phyloP scores from a whole-genome alignment of 2,113 vertebrate genomes.

The Hymenochirus boettgeri region DNA sequence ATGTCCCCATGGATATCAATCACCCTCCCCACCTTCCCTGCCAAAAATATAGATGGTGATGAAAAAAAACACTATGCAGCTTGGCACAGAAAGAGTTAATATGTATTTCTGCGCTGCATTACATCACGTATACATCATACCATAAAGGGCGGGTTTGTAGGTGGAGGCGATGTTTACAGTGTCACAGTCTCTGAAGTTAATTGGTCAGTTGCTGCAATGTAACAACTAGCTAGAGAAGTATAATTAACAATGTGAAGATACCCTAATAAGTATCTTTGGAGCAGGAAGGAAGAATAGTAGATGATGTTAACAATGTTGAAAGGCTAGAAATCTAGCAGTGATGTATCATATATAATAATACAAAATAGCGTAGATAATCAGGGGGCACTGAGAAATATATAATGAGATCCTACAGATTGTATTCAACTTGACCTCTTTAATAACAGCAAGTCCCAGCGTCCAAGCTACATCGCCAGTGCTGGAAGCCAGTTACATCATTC shows the following conservation, averaged over 20 bases:
- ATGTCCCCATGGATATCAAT: not conserved
- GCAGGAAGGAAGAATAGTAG: not conserved
- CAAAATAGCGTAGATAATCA: too few species aligned
- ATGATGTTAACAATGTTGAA: not conserved
- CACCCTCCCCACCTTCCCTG: not conserved
- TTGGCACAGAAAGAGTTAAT: not conserved
- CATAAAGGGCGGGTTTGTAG: not conserved
- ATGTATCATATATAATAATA: too few species aligned
- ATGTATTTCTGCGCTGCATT: too few species aligned
- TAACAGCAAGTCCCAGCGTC: not conserved
- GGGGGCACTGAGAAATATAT: too few species aligned
- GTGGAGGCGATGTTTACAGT: not conserved
- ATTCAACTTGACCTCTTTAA: too few species aligned
- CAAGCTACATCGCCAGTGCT: not conserved
- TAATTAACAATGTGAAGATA: not conserved
- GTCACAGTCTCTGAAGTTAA: not conserved
- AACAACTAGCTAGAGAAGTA: not conserved
- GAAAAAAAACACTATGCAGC: not conserved
- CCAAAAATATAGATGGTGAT: too few species aligned
- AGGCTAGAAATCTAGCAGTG: too few species aligned
- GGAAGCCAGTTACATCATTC: not conserved
- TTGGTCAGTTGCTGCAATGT: not conserved
- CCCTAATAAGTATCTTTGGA: not conserved
- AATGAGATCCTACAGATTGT: too few species aligned
- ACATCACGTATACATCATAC: slow-evolving; percentile 11